Percentiles rank a stretch among this genome's conserved stretches.
Evolutionary conservation across 2,113 vertebrate genomes (phyloP).

Genomic region (Globicephala melas): DNA sequence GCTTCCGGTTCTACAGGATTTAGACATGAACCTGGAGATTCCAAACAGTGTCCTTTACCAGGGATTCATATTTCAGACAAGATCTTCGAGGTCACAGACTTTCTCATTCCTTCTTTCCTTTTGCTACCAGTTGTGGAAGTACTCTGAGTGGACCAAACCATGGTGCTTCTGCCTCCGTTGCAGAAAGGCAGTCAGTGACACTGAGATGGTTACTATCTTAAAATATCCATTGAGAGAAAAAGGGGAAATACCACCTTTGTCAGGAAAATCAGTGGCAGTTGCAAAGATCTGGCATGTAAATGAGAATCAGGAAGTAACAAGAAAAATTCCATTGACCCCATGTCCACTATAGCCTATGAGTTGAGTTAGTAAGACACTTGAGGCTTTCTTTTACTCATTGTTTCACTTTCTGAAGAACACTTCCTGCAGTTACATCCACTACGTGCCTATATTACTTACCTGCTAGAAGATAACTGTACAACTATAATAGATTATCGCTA

Average conservation of each 20-base stretch:
- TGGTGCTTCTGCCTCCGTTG: neutral
- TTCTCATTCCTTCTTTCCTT: neutral
- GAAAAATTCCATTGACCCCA: neutral
- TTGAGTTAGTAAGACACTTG: neutral
- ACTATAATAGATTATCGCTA: neutral
- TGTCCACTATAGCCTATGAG: neutral
- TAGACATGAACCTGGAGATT: neutral
- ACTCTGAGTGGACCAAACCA: neutral
- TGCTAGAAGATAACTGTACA: neutral
- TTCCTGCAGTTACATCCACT: neutral
- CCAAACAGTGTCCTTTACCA: neutral
- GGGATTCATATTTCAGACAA: neutral
- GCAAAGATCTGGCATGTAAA: neutral
- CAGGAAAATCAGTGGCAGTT: neutral
- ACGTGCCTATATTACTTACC: neutral
- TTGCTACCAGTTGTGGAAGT: neutral
- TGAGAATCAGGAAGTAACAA: neutral
- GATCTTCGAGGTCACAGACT: neutral
- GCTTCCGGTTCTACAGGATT: neutral
- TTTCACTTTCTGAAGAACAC: neutral
- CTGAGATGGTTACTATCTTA: neutral
- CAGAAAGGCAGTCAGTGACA: neutral
- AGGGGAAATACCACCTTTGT: neutral
- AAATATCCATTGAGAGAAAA: neutral
- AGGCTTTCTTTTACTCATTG: neutral